Conservation (phyloP, 2,797 vertebrate genomes). For the Gila robusta region DNA sequence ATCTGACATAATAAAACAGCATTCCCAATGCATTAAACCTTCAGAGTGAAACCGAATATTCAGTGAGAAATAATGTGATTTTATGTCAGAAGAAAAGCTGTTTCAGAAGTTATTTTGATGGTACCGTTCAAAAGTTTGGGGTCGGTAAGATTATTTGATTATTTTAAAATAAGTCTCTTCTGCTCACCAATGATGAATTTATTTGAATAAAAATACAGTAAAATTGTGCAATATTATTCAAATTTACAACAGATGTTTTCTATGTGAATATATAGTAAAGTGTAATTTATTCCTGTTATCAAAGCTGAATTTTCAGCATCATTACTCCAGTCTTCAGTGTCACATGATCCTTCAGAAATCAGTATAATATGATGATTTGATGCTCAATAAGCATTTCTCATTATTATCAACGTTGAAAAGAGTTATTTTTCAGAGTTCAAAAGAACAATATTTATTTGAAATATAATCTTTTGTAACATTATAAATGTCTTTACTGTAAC, state of each 20-base stretch:
- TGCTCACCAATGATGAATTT: neutral
- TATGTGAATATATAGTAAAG: neutral
- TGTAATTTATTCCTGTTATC: neutral
- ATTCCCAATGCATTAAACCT: neutral
- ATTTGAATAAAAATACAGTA: neutral
- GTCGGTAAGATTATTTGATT: neutral
- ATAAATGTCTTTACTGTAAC: too few relatives aligned
- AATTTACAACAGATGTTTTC: neutral
- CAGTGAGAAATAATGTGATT: neutral
- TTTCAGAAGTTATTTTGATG: neutral
- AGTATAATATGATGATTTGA: neutral
- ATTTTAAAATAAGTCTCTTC: neutral
- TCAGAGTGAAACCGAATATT: neutral
- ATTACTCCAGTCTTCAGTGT: slow-evolving; percentile 8
- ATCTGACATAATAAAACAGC: neutral
- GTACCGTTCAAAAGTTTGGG: neutral
- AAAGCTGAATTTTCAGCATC: neutral
- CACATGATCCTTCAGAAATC: neutral
- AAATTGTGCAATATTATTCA: neutral
- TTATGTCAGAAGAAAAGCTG: too few relatives aligned
- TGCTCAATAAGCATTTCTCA: neutral
- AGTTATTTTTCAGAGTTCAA: too few relatives aligned
- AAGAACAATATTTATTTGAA: too few relatives aligned
- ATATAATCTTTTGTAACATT: too few relatives aligned
- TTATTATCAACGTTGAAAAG: too few relatives aligned